Percentiles rank a stretch among this genome's conserved stretches.
phyloP scores from a whole-genome alignment of 2,888 invertebrate species.

The Oscheius sp. region DNA sequence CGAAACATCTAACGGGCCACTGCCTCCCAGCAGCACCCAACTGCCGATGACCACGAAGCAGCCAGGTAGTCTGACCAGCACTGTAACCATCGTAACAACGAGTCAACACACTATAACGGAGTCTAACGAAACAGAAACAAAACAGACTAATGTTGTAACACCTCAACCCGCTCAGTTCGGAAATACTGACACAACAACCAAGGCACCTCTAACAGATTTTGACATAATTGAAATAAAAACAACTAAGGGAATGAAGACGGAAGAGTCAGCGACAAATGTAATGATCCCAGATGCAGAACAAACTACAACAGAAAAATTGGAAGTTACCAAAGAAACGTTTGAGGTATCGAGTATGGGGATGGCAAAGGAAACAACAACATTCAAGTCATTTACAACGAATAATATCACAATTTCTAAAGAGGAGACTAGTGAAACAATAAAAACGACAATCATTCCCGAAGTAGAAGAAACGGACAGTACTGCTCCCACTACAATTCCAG shows the following conservation, averaged over 20 bases:
- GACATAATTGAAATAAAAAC: neutral
- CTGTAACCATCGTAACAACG: neutral
- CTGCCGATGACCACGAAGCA: slow-evolving; percentile 6
- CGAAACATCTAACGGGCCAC: neutral
- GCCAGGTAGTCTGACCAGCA: slow-evolving; percentile 13
- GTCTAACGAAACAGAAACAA: neutral
- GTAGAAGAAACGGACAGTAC: slow-evolving; percentile 1
- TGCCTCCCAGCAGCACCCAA: neutral
- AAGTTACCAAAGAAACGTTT: neutral
- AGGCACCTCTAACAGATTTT: neutral
- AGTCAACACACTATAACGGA: too few species aligned
- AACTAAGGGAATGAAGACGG: neutral
- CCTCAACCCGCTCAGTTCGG: neutral
- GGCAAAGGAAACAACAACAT: neutral
- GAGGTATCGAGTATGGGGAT: neutral
- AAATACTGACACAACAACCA: neutral
- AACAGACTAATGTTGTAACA: neutral
- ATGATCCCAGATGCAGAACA: neutral
- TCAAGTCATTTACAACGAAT: neutral
- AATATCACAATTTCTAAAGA: neutral
- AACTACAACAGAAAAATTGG: neutral
- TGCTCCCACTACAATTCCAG: neutral
- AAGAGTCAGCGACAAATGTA: neutral
- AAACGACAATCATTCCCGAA: neutral
- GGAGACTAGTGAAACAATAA: neutral